Evolutionary conservation across 2,797 vertebrate genomes (phyloP).

Genomic region (Paguma larvata): DNA sequence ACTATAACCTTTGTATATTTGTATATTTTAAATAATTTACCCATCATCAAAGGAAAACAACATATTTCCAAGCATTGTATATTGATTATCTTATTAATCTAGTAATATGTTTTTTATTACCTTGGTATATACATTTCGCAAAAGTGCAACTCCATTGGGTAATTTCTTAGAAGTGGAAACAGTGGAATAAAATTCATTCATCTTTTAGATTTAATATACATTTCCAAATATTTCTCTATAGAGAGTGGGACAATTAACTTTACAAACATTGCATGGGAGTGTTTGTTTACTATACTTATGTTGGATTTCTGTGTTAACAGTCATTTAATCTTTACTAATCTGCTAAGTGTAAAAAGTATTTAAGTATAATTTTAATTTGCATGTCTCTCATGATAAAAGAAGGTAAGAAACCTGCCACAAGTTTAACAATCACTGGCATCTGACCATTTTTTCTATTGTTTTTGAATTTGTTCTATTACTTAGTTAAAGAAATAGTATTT

Average conservation of each 20-base stretch:
- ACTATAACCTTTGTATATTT: not conserved
- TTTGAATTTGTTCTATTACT: not conserved
- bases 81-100: not conserved
- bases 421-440: not conserved
- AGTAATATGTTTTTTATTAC: not conserved
- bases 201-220: not conserved
- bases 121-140: not conserved
- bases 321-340: not conserved
- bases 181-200: not conserved
- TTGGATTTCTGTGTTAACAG: not conserved
- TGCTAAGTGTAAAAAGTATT: not conserved
- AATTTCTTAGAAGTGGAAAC: not conserved
- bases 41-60: not conserved
- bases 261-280: not conserved
- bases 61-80: not conserved
- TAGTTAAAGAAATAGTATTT: not conserved
- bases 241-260: not conserved
- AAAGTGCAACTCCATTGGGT: not conserved
- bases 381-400: not conserved
- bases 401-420: not conserved
- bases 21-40: not conserved
- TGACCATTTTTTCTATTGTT: not conserved
- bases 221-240: not conserved
- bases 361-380: conserved; percentile 10
- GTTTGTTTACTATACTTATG: not conserved